Conservation (phyloP, 2,113 vertebrate species). For the Ceuthmochares aereus region DNA sequence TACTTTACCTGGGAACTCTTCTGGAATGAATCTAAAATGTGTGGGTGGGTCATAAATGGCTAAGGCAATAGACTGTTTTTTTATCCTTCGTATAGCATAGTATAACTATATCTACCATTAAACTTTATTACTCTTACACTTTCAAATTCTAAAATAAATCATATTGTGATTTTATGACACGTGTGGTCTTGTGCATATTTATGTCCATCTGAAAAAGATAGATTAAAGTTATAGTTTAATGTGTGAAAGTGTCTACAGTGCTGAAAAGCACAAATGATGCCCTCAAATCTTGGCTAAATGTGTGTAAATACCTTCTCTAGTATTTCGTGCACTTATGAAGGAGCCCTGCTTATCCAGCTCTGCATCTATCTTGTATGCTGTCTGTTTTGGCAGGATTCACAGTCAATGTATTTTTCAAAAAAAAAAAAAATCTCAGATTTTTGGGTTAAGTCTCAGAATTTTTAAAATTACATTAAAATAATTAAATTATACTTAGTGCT, state of each 20-base stretch:
- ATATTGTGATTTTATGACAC: not conserved
- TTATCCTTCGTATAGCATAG: not conserved
- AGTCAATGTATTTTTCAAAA: not conserved
- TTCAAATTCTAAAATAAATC: not conserved
- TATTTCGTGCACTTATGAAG: not conserved
- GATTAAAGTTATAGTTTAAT: not conserved
- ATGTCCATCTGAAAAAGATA: not conserved
- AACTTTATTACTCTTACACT: not conserved
- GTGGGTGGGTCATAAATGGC: fast-evolving
- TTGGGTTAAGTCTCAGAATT: not conserved
- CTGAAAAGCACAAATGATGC: not conserved
- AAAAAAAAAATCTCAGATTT: not conserved
- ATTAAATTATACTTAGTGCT: not conserved
- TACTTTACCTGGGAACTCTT: not conserved
- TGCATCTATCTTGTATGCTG: fast-evolving
- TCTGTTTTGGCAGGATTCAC: not conserved
- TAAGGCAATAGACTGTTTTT: not conserved
- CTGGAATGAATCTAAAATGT: not conserved
- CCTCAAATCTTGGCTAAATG: not conserved
- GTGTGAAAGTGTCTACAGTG: fast-evolving
- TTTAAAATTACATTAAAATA: not conserved
- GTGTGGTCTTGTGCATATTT: fast-evolving
- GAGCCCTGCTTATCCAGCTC: fast-evolving
- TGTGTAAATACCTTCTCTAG: not conserved
- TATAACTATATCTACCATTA: not conserved